A percentile compares a stretch with the other conserved stretches of the same genome.
Evolutionary conservation across 2,797 vertebrate genomes (phyloP).

Genomic region (Pogoniulus pusillus): DNA sequence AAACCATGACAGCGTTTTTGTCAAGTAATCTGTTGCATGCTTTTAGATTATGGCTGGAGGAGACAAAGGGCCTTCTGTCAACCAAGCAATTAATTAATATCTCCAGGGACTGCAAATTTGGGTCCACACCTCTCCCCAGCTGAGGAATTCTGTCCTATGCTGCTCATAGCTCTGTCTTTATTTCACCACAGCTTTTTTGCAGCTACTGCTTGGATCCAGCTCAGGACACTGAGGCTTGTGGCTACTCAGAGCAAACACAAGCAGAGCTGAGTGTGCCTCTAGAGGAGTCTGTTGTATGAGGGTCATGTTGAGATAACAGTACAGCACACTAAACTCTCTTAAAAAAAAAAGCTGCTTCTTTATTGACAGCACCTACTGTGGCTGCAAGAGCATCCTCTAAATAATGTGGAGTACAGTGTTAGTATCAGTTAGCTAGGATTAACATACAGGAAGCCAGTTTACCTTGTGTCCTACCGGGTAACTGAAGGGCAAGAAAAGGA

Average conservation of each 20-base stretch:
- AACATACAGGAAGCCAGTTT: slow-evolving; percentile 27
- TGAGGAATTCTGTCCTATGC: not conserved
- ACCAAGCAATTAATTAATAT: not conserved
- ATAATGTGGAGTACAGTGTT: not conserved
- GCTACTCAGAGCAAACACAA: not conserved
- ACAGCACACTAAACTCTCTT: not conserved
- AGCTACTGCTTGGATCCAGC: not conserved
- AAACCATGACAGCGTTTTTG: not conserved
- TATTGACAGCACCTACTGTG: not conserved
- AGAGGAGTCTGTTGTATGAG: not conserved
- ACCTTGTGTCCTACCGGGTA: not conserved
- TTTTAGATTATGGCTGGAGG: not conserved
- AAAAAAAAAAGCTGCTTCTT: not conserved
- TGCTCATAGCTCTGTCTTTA: not conserved
- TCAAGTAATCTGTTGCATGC: not conserved
- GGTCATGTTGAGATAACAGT: not conserved
- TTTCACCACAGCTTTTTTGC: not conserved
- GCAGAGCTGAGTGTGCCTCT: not conserved
- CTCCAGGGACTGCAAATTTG: not conserved
- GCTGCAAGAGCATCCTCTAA: not conserved
- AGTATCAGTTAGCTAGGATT: slow-evolving; percentile 31
- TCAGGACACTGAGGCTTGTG: not conserved
- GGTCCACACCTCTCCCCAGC: not conserved
- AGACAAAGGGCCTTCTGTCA: not conserved
- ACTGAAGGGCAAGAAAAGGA: slow-evolving; percentile 51